These are phyloP conservation scores for Drosophila obscura DNA, from an alignment of 1,140 invertebrate species.

Conservation along the genomic window DNA sequence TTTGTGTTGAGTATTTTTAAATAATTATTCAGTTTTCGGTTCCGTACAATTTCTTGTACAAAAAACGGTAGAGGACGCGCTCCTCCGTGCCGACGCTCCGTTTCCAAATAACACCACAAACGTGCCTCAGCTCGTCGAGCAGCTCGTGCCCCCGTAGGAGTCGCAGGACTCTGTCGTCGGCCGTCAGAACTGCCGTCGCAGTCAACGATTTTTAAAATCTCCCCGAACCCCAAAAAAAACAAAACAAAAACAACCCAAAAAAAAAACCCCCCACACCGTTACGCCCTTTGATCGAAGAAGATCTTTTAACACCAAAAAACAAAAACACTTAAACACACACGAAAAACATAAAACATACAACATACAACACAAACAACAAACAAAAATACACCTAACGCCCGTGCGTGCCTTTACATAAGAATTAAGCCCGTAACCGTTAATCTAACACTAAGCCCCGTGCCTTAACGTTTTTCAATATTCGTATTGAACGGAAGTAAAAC, in stretches of 20 bases:
- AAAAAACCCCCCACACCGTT: conserved; percentile 36
- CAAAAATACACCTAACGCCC: conserved; percentile 44
- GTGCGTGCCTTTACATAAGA: conserved; percentile 70
- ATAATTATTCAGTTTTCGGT: conserved; percentile 59
- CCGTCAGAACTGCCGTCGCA: conserved; percentile 66
- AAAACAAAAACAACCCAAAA: not conserved
- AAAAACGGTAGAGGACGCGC: conserved; percentile 58
- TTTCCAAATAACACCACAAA: conserved; percentile 70
- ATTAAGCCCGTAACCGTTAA: conserved; percentile 39
- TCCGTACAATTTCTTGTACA: conserved; percentile 79
- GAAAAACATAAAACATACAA: conserved; percentile 36
- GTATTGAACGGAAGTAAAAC: conserved; percentile 25
- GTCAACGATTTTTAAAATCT: conserved; percentile 81
- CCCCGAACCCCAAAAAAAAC: conserved; percentile 12
- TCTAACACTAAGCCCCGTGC: conserved; percentile 57
- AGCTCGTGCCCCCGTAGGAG: conserved; percentile 42
- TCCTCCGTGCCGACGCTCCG: conserved; percentile 49
- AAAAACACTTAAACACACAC: conserved; percentile 28
- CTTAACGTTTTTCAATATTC: conserved; percentile 58
- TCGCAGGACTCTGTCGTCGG: conserved; percentile 18
- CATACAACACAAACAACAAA: conserved; percentile 19
- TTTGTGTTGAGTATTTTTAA: conserved; percentile 53
- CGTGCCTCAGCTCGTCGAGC: conserved; percentile 79
- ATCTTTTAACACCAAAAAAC: conserved; percentile 24
- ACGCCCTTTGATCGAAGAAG: conserved; percentile 54